A percentile compares a stretch with the other conserved stretches of the same genome.
These are phyloP conservation scores for Augochlorella aurata DNA, from an alignment of 2,888 invertebrate genomes.

Conservation along the genomic window DNA sequence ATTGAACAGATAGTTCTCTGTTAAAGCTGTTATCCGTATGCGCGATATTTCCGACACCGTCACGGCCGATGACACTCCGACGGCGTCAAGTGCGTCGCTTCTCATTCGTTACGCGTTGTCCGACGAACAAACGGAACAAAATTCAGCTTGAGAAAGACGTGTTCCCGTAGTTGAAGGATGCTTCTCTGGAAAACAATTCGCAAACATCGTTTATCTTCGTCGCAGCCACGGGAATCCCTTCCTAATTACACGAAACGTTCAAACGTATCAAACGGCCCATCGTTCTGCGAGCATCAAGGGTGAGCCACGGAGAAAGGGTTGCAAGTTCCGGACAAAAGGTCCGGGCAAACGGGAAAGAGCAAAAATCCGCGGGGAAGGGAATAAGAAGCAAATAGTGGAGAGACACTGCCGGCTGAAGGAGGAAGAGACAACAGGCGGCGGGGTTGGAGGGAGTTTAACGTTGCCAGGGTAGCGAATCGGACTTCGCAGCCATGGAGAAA, in stretches of 20 bases:
- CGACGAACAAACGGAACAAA: too few relatives aligned
- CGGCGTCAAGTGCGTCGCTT: too few relatives aligned
- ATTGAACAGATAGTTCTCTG: too few relatives aligned
- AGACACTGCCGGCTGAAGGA: background rate
- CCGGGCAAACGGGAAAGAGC: conserved; percentile 6
- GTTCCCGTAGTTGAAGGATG: too few relatives aligned
- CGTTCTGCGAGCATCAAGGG: background rate
- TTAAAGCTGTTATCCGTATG: too few relatives aligned
- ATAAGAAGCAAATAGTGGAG: conserved; percentile 13
- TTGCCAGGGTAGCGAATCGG: conserved; percentile 18
- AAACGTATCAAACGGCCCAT: background rate
- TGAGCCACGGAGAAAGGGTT: background rate
- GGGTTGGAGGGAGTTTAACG: background rate
- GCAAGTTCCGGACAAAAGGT: background rate
- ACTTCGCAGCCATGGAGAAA: background rate
- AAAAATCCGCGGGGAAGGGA: background rate
- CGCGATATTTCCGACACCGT: too few relatives aligned
- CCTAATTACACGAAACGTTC: background rate
- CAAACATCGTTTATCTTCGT: too few relatives aligned
- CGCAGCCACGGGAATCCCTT: too few relatives aligned
- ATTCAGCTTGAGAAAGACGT: too few relatives aligned
- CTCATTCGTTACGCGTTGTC: too few relatives aligned
- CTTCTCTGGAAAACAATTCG: too few relatives aligned
- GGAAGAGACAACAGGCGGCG: background rate
- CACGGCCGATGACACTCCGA: too few relatives aligned